These are phyloP conservation scores for Helicoverpa assulta DNA, from an alignment of 2,888 invertebrate genomes.

Conservation along the genomic window DNA sequence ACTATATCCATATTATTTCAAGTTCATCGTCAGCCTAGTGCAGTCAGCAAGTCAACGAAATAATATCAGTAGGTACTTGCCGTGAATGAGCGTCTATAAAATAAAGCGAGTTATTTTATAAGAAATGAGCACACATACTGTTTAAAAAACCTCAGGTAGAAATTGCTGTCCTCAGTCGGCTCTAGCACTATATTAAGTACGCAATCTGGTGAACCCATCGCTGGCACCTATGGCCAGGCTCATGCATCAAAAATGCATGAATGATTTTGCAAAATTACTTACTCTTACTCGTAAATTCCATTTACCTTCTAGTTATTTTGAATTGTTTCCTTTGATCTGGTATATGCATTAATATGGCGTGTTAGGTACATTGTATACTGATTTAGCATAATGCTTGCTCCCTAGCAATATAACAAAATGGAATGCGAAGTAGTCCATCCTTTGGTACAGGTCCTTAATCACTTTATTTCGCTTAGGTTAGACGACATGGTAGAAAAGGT, in stretches of 20 bases:
- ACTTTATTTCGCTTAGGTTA: constrained; percentile 54
- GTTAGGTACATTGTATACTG: too few species aligned
- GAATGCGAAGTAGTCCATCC: neutral
- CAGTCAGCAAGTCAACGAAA: constrained; percentile 3
- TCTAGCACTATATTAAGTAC: too few species aligned
- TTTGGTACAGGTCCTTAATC: constrained; percentile 5
- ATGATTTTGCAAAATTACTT: neutral
- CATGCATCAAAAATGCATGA: neutral
- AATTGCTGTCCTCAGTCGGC: neutral
- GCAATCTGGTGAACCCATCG: neutral
- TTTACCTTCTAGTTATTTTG: neutral
- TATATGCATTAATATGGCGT: neutral
- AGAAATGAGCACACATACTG: neutral
- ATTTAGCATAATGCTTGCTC: neutral
- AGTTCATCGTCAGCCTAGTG: neutral
- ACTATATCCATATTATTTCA: constrained; percentile 12
- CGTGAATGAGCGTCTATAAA: neutral
- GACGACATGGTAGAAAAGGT: constrained; percentile 84
- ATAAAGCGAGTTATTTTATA: neutral
- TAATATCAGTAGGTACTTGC: constrained; percentile 22
- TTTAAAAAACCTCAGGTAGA: neutral
- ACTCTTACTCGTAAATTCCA: neutral
- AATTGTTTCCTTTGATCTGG: neutral
- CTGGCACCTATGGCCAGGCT: neutral
- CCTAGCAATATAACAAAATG: neutral